Percentiles rank a stretch among this genome's conserved stretches.
These are phyloP conservation scores for Nemotelus nigrinus DNA, from an alignment of 2,888 invertebrate genomes.

Conservation along the genomic window DNA sequence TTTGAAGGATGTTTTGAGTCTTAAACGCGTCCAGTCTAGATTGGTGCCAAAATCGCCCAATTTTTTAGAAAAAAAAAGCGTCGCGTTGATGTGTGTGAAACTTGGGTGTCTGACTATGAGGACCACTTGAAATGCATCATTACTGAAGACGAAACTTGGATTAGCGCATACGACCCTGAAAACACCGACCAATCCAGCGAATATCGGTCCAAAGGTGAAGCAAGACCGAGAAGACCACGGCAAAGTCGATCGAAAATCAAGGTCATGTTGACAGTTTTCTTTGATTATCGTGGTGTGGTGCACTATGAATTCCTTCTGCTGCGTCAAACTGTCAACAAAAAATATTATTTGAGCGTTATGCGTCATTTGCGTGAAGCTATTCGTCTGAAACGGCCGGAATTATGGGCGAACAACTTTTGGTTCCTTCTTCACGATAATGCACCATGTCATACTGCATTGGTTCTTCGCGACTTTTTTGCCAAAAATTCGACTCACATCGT, in stretches of 20 bases:
- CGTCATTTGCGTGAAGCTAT: constrained; percentile 16
- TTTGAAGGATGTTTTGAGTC: too few relatives aligned
- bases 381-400: not conserved
- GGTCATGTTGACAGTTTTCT: constrained; percentile 27
- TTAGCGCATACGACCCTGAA: constrained; percentile 41
- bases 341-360: constrained; percentile 31
- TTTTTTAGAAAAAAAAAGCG: too few relatives aligned
- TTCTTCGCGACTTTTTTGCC: constrained; percentile 23
- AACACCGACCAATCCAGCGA: constrained; percentile 27
- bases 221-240: constrained; percentile 7
- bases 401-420: constrained; percentile 5
- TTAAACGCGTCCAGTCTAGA: too few relatives aligned
- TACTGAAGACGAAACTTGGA: constrained; percentile 37
- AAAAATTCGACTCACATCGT: constrained; percentile 27
- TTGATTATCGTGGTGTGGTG: constrained; percentile 22
- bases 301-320: not conserved
- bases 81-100: too few relatives aligned
- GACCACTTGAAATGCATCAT: constrained; percentile 21
- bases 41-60: too few relatives aligned
- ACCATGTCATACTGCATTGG: not conserved
- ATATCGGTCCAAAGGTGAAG: constrained; percentile 39
- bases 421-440: not conserved
- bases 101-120: not conserved
- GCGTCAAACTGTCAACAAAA: not conserved
- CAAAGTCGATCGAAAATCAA: constrained; percentile 16